Base-by-base conservation (phyloP, 2,113 vertebrate genomes). In the Chroicocephalus ridibundus region DNA sequence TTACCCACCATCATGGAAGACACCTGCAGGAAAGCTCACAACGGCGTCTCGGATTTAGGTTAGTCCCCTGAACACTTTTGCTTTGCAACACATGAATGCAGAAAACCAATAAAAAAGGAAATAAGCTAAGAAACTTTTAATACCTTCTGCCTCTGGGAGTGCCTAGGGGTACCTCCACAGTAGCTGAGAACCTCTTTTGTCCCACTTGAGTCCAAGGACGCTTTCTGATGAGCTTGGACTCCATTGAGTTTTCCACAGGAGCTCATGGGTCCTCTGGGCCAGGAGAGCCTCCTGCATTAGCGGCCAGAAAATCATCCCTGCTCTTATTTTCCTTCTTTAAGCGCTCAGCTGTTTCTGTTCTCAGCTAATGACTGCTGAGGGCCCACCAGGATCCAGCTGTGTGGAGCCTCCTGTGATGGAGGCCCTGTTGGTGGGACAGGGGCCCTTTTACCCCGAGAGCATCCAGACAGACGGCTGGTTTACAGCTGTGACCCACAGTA, bases 221-320 rank as follows among this genome's bases (percentile, higher is more conserved):
- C 65, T 38, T 14, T 15, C 12, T 5, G 66, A 21, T 6, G 49
- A 44, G 78, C 75, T 34, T 7, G 47, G 40, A 26, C 34, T 11
- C 14, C 4, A 0, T 0, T 8, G 52, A 38, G 5, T 14, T 46
- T 25, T 31, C 34, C 52, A 1, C 11, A 31, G 78, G 71, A 76
- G 69, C 34, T 32, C 57, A 4, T 10, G 0, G 2, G 36, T 8
- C 58, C 42, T 12, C 36, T 2, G 20, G 3, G 42, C 0, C 3
- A 24, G 58, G 29, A 52, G 21, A 51, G 31, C 21, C 22, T 36
- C 34, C 58, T 15, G 9, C 46, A 6, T 13, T 1, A 44, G 36
- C 60, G 16, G 69, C 68, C 74, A 8, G 74, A 36, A 40, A 62
- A 42, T 2, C 62, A 69, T 5, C 62, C 62, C 1, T 1, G 22